Percentiles rank a stretch among this genome's conserved stretches.
Conservation (phyloP, 2,888 invertebrate species). For the Yponomeuta plumbellus region DNA sequence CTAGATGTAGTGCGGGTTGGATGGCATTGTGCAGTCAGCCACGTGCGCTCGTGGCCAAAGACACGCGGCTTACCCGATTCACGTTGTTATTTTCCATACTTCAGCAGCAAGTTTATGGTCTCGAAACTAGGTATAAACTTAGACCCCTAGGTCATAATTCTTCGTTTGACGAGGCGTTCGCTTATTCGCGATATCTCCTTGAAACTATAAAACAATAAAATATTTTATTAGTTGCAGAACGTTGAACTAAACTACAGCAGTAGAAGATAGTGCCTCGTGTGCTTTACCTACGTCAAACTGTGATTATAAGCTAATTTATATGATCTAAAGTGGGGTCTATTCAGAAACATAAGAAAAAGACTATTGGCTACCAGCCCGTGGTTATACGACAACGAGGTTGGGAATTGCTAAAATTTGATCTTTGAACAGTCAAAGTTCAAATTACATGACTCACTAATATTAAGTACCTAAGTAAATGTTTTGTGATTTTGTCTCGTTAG, state of each 20-base stretch:
- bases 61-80: constrained; percentile 62
- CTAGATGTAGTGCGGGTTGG: constrained; percentile 18
- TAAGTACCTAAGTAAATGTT: not conserved
- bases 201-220: constrained; percentile 69
- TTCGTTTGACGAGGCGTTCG: constrained; percentile 52
- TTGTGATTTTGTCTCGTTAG: not conserved
- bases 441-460: not conserved
- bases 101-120: constrained; percentile 40
- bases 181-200: constrained; percentile 63
- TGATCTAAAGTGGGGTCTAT: not conserved
- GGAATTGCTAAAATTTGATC: not conserved
- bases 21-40: constrained; percentile 38
- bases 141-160: constrained; percentile 55
- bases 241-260: constrained; percentile 32
- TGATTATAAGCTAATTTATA: not conserved
- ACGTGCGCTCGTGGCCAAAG: constrained; percentile 40
- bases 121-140: constrained; percentile 36
- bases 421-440: not conserved
- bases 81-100: constrained; percentile 60
- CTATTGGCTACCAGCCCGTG: too few species aligned
- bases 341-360: not conserved
- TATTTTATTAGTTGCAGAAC: constrained; percentile 49
- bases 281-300: constrained; percentile 32
- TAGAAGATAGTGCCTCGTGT: constrained; percentile 39
- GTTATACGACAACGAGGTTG: not conserved